These are phyloP conservation scores for Coenonympha glycerion DNA, from an alignment of 2,888 invertebrate species.

Conservation along the genomic window DNA sequence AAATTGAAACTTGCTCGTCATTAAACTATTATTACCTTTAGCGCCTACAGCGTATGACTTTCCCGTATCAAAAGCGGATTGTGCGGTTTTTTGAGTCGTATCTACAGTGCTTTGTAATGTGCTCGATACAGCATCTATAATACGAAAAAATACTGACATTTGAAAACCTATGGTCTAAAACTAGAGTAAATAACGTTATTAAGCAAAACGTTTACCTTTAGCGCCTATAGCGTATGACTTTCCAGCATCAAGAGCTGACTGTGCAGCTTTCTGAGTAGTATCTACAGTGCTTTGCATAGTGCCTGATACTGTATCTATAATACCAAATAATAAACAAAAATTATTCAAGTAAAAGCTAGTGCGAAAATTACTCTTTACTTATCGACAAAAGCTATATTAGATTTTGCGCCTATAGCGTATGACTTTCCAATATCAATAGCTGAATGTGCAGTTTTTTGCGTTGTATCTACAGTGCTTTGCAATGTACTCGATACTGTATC, in stretches of 20 bases:
- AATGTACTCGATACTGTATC: conserved; percentile 50
- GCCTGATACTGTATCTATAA: conserved; percentile 33
- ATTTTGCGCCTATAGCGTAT: conserved; percentile 47
- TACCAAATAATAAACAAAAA: conserved; percentile 10
- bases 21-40: conserved; percentile 18
- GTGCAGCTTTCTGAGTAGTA: conserved; percentile 41
- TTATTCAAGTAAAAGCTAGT: neutral
- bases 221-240: conserved; percentile 27
- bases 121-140: conserved; percentile 31
- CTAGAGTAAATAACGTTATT: neutral
- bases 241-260: conserved; percentile 37
- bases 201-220: conserved; percentile 20
- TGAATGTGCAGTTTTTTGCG: conserved; percentile 41
- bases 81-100: conserved; percentile 41
- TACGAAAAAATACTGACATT: conserved; percentile 4
- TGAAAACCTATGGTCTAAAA: neutral
- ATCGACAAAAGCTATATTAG: conserved; percentile 20
- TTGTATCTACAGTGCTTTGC: conserved; percentile 45
- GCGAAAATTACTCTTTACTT: neutral
- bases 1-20: neutral
- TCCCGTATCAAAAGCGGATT: conserved; percentile 37
- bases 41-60: conserved; percentile 27
- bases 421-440: conserved; percentile 47
- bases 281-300: conserved; percentile 28
- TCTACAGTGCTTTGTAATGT: conserved; percentile 28